Conservation (phyloP, 2,888 invertebrate species). For the Sceliomorpha sp. region DNA sequence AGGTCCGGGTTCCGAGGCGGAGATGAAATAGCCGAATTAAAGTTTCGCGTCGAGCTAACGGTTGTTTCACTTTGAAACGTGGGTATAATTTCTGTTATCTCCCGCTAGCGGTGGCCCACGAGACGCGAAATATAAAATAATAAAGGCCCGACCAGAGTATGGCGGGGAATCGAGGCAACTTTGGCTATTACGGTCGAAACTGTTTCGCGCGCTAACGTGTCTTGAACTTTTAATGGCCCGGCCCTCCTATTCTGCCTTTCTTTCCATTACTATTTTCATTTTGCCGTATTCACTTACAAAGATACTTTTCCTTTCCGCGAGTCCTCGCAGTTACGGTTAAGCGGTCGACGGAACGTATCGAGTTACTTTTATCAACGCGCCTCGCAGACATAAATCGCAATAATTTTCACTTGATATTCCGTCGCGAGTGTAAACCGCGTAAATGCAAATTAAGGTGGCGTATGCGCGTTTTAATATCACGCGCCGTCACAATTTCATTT, state of each 20-base stretch:
- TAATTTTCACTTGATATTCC: slow-evolving; percentile 46
- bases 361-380: slow-evolving; percentile 23
- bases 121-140: slow-evolving; percentile 71
- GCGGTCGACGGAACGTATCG: slow-evolving; percentile 40
- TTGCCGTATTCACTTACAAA: slow-evolving; percentile 35
- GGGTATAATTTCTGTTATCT: slow-evolving; percentile 74
- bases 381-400: slow-evolving; percentile 42
- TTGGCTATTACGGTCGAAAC: slow-evolving; percentile 77
- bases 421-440: slow-evolving; percentile 32
- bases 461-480: slow-evolving; percentile 48
- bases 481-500: slow-evolving; percentile 46
- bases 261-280: slow-evolving; percentile 52
- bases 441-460: slow-evolving; percentile 48
- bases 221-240: slow-evolving; percentile 75
- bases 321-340: slow-evolving; percentile 15
- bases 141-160: slow-evolving; percentile 59
- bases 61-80: slow-evolving; percentile 72
- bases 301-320: slow-evolving; percentile 5
- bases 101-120: slow-evolving; percentile 58
- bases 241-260: slow-evolving; percentile 53
- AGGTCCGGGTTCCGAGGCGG: slow-evolving; percentile 10
- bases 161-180: slow-evolving; percentile 61
- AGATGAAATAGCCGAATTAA: slow-evolving; percentile 60
- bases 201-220: slow-evolving; percentile 74
- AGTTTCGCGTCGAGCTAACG: slow-evolving; percentile 70